phyloP scores from a whole-genome alignment of 2,797 vertebrate species.

The Clarias platycephalus region DNA sequence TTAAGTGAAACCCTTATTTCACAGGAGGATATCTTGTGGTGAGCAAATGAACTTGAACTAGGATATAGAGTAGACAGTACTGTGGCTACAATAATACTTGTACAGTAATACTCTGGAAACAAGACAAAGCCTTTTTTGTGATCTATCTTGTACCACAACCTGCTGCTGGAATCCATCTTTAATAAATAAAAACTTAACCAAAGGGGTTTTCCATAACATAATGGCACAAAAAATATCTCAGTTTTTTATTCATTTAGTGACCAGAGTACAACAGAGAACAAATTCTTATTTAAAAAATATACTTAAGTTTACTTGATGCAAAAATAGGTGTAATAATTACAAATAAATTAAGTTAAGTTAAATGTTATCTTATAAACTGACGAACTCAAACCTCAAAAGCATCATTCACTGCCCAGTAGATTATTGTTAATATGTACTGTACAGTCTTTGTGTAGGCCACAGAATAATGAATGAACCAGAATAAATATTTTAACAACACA shows the following conservation, averaged over 20 bases:
- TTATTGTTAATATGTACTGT: background rate
- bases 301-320: background rate
- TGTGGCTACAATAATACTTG: background rate
- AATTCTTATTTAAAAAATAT: background rate
- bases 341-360: slow-evolving; percentile 2
- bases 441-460: background rate
- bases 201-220: background rate
- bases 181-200: slow-evolving; percentile 5
- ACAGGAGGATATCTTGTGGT: background rate
- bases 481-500: too few species aligned
- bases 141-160: background rate
- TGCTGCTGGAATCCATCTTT: background rate
- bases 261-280: background rate
- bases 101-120: background rate
- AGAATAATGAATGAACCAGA: too few species aligned
- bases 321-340: background rate
- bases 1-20: background rate
- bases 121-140: background rate
- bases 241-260: background rate
- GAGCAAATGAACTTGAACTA: background rate
- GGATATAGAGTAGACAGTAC: background rate
- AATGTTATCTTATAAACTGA: background rate
- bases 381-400: background rate
- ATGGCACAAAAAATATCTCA: background rate
- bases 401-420: background rate